A percentile compares a stretch with the other conserved stretches of the same genome.
These are phyloP conservation scores for Heteromurus nitidus DNA, from an alignment of 2,888 invertebrate species.

Conservation along the genomic window DNA sequence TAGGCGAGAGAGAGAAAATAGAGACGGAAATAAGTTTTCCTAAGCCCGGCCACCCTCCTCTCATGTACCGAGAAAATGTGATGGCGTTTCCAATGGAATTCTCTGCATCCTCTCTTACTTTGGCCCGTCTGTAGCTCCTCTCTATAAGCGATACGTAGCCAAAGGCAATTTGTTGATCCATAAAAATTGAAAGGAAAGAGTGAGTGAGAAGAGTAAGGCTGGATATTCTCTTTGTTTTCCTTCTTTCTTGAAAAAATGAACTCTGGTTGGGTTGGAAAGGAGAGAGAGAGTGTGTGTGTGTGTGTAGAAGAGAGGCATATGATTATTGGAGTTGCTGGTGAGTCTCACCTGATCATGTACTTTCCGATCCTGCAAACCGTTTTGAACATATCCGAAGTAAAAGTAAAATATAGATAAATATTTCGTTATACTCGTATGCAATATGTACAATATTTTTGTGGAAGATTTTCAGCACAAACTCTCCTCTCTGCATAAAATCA, in stretches of 20 bases:
- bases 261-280: neutral
- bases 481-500: no score
- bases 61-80: neutral
- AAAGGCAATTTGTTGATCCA: slow-evolving; percentile 13
- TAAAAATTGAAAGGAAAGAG: slow-evolving; percentile 9
- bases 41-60: neutral
- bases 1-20: neutral
- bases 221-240: neutral
- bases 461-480: no score
- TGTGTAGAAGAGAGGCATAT: no score
- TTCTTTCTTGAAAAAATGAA: neutral
- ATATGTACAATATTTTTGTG: no score
- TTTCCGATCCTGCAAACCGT: no score
- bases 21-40: neutral
- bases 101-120: neutral
- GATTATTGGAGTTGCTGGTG: no score
- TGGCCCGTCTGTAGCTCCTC: no score
- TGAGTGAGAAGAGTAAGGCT: neutral
- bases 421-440: no score
- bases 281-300: no score
- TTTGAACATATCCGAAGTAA: no score
- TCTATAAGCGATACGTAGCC: neutral
- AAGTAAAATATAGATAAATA: no score
- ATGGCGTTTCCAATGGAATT: neutral
- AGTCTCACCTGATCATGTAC: no score